A percentile compares a stretch with the other conserved stretches of the same genome.
These are phyloP conservation scores for Phenacoccus solenopsis DNA, from an alignment of 1,140 invertebrate species.

Conservation along the genomic window DNA sequence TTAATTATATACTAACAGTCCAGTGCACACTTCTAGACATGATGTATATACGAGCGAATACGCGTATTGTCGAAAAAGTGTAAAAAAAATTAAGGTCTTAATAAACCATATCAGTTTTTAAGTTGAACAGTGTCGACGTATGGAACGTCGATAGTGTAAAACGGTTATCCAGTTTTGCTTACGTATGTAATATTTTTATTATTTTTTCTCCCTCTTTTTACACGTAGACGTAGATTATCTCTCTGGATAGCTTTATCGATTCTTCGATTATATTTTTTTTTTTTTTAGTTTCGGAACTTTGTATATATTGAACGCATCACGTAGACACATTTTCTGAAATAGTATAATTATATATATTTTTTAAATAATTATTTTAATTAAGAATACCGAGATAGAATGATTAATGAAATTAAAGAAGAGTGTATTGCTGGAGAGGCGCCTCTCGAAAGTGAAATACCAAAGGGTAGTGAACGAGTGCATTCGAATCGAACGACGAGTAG, in stretches of 20 bases:
- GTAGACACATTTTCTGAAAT: conserved; percentile 39
- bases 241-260: conserved; percentile 12
- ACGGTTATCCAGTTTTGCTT: no score
- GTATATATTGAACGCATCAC: conserved; percentile 7
- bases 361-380: neutral
- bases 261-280: neutral
- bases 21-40: neutral
- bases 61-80: neutral
- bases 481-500: no score
- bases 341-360: neutral
- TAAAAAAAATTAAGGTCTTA: neutral
- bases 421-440: no score
- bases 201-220: no score
- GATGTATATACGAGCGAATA: neutral
- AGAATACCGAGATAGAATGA: no score
- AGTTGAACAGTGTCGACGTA: no score
- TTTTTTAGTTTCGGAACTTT: neutral
- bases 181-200: no score
- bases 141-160: no score
- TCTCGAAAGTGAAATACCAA: no score
- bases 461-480: no score
- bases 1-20: neutral
- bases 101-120: conserved; percentile 3
- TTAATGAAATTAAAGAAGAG: no score
- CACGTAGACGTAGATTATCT: conserved; percentile 6